Conservation (phyloP, 2,113 vertebrate genomes). For the Tupaia tana region DNA sequence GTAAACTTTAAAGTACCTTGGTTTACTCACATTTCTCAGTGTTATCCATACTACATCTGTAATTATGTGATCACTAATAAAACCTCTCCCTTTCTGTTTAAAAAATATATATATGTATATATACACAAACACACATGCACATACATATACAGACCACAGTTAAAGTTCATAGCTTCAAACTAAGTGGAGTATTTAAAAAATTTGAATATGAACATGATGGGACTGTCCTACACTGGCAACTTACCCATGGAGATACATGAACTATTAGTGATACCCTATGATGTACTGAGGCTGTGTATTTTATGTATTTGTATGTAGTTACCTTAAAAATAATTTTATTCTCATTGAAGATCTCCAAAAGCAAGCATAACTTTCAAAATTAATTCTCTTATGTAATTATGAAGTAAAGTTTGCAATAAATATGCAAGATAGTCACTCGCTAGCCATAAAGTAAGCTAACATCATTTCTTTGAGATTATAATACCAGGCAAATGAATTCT, state of each 20-base stretch:
- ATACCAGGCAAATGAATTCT: not conserved
- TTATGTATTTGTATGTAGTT: not conserved
- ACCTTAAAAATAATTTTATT: slow-evolving; percentile 30
- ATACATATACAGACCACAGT: not conserved
- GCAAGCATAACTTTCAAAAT: slow-evolving; percentile 17
- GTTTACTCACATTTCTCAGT: slow-evolving; percentile 45
- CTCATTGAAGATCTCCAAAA: not conserved
- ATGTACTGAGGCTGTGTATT: not conserved
- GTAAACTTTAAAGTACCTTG: slow-evolving; percentile 5
- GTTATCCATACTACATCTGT: not conserved
- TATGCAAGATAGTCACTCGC: not conserved
- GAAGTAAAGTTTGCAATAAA: slow-evolving; percentile 14
- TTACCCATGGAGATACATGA: not conserved
- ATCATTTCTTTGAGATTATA: not conserved
- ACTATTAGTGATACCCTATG: not conserved
- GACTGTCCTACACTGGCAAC: not conserved
- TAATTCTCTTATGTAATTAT: not conserved
- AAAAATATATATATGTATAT: not conserved
- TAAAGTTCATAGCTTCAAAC: slow-evolving; percentile 34
- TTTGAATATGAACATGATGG: not conserved
- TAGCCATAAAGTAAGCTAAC: not conserved
- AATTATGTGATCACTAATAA: not conserved
- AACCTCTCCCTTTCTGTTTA: not conserved
- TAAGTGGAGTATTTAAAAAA: not conserved
- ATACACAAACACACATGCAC: not conserved